Percentiles rank a stretch among this genome's conserved stretches.
These are phyloP conservation scores for Electrophaes corylata DNA, from an alignment of 2,888 invertebrate species.

Conservation along the genomic window DNA sequence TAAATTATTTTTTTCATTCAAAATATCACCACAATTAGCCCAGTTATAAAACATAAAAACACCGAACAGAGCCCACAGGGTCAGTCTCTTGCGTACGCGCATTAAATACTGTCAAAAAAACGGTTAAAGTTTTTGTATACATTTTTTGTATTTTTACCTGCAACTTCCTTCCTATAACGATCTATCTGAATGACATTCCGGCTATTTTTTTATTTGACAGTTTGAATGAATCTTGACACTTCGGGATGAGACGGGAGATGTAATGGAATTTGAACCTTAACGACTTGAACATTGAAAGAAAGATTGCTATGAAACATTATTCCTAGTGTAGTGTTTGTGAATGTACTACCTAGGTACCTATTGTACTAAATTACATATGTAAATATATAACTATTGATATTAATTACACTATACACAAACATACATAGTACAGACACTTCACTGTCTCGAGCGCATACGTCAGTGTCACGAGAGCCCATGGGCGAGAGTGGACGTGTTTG, in stretches of 20 bases:
- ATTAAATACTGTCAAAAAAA: constrained; percentile 13
- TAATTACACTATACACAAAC: too few species aligned
- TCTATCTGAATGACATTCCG: constrained; percentile 80
- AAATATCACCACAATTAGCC: constrained; percentile 48
- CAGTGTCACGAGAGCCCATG: too few species aligned
- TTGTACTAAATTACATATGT: too few species aligned
- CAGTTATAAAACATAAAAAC: constrained; percentile 50
- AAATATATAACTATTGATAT: too few species aligned
- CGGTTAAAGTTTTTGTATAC: constrained; percentile 32
- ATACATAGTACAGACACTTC: too few species aligned
- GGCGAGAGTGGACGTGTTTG: too few species aligned
- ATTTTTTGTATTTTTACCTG: constrained; percentile 73
- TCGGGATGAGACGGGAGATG: constrained; percentile 36
- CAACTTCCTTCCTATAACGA: constrained; percentile 81
- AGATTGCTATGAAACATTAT: neutral
- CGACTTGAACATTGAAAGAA: constrained; percentile 9
- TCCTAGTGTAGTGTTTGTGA: too few species aligned
- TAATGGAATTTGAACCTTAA: constrained; percentile 37
- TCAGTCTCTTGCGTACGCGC: constrained; percentile 54
- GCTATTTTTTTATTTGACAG: constrained; percentile 58
- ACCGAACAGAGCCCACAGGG: constrained; percentile 51
- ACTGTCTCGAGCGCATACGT: too few species aligned
- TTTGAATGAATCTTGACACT: constrained; percentile 71
- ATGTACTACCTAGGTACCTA: too few species aligned
- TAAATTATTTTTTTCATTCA: constrained; percentile 41